Percentiles rank a stretch among this genome's conserved stretches.
Conservation (phyloP, 2,888 invertebrate genomes). For the Eremobia ochroleuca region DNA sequence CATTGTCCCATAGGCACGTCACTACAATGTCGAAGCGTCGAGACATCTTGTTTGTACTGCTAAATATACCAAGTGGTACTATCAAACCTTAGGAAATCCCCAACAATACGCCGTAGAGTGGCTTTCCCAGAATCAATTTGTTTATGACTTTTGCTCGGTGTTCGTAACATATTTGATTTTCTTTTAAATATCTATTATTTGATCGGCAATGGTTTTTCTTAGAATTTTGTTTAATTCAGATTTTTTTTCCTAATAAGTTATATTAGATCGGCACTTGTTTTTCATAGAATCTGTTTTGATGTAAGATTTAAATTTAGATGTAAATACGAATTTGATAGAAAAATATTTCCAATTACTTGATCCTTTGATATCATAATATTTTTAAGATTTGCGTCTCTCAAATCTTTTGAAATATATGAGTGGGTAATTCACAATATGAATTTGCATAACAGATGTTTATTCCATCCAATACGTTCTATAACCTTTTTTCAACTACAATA, state of each 20-base stretch:
- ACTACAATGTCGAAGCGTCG: constrained; percentile 11
- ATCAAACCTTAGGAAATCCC: constrained; percentile 77
- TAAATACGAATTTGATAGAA: not conserved
- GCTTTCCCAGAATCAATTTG: constrained; percentile 68
- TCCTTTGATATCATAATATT: not conserved
- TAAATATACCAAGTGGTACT: constrained; percentile 76
- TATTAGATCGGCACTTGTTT: not conserved
- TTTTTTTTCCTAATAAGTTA: no score
- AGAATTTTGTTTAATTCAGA: not conserved
- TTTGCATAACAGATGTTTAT: not conserved
- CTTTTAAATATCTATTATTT: not conserved
- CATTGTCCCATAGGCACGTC: constrained; percentile 20
- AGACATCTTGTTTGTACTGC: constrained; percentile 73
- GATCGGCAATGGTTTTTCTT: not conserved
- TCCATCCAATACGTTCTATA: not conserved
- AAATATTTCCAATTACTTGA: not conserved
- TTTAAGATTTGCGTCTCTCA: not conserved
- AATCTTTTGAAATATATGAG: not conserved
- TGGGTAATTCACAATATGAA: constrained; percentile 6
- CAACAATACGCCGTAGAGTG: constrained; percentile 68
- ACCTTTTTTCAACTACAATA: not conserved
- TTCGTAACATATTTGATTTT: not conserved
- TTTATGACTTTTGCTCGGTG: constrained; percentile 19
- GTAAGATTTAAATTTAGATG: not conserved
- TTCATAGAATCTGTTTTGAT: not conserved